Percentiles rank a stretch among this genome's conserved stretches.
These are phyloP conservation scores for Littorina saxatilis DNA, from an alignment of 1,140 invertebrate species.

Conservation along the genomic window DNA sequence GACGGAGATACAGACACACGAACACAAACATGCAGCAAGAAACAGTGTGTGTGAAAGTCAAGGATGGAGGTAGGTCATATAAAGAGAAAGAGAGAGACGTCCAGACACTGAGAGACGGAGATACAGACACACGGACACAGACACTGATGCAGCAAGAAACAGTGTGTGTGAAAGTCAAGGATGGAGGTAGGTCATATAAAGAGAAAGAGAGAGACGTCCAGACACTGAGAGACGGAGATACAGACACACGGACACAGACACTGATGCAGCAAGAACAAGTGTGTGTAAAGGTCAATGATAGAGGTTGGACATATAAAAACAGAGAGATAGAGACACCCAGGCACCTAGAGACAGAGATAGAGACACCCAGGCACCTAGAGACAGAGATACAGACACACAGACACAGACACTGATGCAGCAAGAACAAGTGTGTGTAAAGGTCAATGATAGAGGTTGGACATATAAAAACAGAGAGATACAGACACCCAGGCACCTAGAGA, in stretches of 20 bases:
- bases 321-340: neutral
- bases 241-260: constrained; percentile 1
- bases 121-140: neutral
- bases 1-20: neutral
- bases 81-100: neutral
- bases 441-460: neutral
- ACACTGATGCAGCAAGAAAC: too few species aligned
- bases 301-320: neutral
- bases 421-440: too few species aligned
- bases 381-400: neutral
- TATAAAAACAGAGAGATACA: neutral
- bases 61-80: too few species aligned
- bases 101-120: neutral
- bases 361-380: neutral
- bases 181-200: neutral
- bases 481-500: neutral
- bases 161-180: too few species aligned
- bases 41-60: too few species aligned
- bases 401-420: too few species aligned
- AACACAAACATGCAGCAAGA: too few species aligned
- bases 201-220: neutral
- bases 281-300: neutral
- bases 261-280: too few species aligned
- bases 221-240: neutral
- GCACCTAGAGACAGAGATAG: neutral